Conservation (phyloP, 1,140 invertebrate species). For the Sitobion miscanthi region DNA sequence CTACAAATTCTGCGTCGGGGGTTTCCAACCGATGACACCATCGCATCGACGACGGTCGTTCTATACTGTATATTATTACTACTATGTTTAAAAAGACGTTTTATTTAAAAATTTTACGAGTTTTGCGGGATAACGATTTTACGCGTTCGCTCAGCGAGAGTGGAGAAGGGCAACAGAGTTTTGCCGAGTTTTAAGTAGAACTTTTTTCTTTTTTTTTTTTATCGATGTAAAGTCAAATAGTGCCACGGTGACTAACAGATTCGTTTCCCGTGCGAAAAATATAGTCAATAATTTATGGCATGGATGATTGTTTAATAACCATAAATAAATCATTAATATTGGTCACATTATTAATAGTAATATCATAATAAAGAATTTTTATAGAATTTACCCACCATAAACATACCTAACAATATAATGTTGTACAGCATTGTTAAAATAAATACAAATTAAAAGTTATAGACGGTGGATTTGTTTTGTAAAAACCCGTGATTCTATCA, state of each 20-base stretch:
- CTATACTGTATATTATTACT: neutral
- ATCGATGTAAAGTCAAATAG: neutral
- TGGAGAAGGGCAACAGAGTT: neutral
- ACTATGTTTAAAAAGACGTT: neutral
- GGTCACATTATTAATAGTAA: neutral
- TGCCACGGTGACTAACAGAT: neutral
- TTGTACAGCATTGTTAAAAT: neutral
- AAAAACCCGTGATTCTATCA: neutral
- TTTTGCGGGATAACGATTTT: neutral
- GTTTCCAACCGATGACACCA: neutral
- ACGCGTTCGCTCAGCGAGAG: neutral
- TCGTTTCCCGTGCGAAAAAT: neutral
- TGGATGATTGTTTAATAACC: too few species aligned
- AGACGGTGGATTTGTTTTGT: neutral
- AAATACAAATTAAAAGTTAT: neutral
- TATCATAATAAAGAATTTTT: too few species aligned
- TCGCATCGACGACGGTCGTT: neutral
- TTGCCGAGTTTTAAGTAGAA: neutral
- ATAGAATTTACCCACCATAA: too few species aligned
- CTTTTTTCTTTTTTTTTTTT: neutral
- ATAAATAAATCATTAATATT: neutral
- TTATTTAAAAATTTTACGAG: neutral
- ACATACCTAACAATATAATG: too few species aligned
- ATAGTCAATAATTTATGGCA: neutral
- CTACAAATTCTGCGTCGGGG: neutral